Percentiles rank a stretch among this genome's conserved stretches.
Evolutionary conservation across 1,140 invertebrate genomes (phyloP).

Genomic region (Drosophila pallidifrons): DNA sequence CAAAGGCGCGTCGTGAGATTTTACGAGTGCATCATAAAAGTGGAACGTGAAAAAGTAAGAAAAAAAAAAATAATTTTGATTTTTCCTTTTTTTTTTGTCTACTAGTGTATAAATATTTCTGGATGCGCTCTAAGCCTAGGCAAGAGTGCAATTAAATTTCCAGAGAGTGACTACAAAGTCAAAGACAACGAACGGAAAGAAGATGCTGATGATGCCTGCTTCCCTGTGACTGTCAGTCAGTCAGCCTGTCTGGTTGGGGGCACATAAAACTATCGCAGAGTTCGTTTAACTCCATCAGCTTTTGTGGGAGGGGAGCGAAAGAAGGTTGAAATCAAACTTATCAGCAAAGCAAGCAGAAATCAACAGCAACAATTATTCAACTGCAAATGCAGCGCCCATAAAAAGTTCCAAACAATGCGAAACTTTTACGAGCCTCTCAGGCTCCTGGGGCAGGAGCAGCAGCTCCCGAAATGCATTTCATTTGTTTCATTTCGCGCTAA

Average conservation of each 20-base stretch:
- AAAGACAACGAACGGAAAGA: constrained; percentile 24
- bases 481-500: constrained; percentile 45
- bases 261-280: constrained; percentile 63
- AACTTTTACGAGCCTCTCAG: constrained; percentile 69
- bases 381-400: constrained; percentile 61
- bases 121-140: constrained; percentile 66
- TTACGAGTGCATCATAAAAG: constrained; percentile 79
- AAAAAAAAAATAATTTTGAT: constrained; percentile 57
- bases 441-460: constrained; percentile 42
- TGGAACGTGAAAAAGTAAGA: constrained; percentile 65
- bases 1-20: constrained; percentile 74
- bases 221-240: not conserved
- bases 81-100: constrained; percentile 26
- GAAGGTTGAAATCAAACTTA: constrained; percentile 68
- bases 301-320: not conserved
- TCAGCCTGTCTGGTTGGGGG: not conserved
- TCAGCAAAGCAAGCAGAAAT: constrained; percentile 57
- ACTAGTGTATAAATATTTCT: constrained; percentile 39
- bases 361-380: constrained; percentile 75
- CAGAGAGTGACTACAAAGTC: constrained; percentile 67
- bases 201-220: not conserved
- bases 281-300: constrained; percentile 58
- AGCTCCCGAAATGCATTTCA: constrained; percentile 64
- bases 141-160: constrained; percentile 63
- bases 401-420: constrained; percentile 73